Evolutionary conservation across 2,113 vertebrate genomes (phyloP).

Genomic region (Alces alces): DNA sequence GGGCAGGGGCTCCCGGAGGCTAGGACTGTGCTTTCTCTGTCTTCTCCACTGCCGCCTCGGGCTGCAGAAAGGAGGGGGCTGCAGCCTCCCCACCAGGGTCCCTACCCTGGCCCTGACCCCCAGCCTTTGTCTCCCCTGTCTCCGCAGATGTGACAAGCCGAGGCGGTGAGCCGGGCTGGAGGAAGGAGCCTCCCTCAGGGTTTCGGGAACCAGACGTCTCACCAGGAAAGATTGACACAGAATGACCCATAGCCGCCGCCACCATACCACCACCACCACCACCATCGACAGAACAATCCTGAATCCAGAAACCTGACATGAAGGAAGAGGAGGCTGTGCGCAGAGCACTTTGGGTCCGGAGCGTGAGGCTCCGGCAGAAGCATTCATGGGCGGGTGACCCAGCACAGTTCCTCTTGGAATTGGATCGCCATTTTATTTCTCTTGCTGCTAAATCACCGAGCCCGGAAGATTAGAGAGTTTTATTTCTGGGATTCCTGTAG

Average conservation of each 20-base stretch:
- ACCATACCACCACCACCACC: slow-evolving; percentile 23
- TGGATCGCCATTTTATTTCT: slow-evolving; percentile 83
- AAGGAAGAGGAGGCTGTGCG: slow-evolving; percentile 89
- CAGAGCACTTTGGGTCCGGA: slow-evolving; percentile 98
- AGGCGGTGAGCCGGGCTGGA: slow-evolving; percentile 91
- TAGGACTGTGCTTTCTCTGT: neutral
- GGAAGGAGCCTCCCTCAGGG: slow-evolving; percentile 80
- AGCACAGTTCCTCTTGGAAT: slow-evolving; percentile 83
- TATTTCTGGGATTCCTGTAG: slow-evolving; percentile 85
- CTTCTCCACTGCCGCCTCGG: neutral
- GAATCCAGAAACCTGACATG: slow-evolving; percentile 88
- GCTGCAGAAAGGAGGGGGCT: neutral
- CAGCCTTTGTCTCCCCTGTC: slow-evolving; percentile 22
- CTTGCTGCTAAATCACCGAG: slow-evolving; percentile 88
- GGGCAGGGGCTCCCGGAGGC: neutral
- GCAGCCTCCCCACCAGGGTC: neutral
- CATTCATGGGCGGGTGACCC: slow-evolving; percentile 90
- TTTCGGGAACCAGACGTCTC: slow-evolving; percentile 84
- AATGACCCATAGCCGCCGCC: slow-evolving; percentile 48
- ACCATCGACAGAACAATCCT: slow-evolving; percentile 70
- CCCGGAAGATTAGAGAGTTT: slow-evolving; percentile 86
- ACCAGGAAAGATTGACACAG: slow-evolving; percentile 74
- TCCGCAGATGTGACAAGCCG: slow-evolving; percentile 95
- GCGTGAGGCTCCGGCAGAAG: slow-evolving; percentile 87
- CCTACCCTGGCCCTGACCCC: slow-evolving; percentile 54